Evolutionary conservation across 2,888 invertebrate species (phyloP).

Genomic region (Cryptosula pallasiana): DNA sequence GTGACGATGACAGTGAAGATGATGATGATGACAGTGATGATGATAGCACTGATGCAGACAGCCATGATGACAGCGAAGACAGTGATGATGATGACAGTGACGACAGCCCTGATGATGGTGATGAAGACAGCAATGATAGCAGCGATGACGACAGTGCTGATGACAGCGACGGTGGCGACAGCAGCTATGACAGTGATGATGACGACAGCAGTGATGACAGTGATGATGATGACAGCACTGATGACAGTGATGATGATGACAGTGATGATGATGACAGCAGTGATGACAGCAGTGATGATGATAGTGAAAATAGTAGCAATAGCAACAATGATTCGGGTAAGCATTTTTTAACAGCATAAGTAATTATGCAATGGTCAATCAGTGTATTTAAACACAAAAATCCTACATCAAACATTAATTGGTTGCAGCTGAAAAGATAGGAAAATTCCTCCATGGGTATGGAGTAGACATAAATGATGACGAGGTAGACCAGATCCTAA

Average conservation of each 20-base stretch:
- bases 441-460: constrained; percentile 5
- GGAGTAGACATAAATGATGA: neutral
- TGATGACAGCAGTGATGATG: neutral
- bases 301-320: too few species aligned
- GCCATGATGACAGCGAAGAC: neutral
- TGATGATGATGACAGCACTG: neutral
- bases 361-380: too few species aligned
- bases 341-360: too few species aligned
- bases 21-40: neutral
- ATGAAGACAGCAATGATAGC: neutral
- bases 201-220: neutral
- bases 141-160: neutral
- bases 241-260: neutral
- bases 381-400: too few species aligned
- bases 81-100: neutral
- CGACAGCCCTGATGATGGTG: neutral
- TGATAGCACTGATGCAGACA: neutral
- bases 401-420: too few species aligned
- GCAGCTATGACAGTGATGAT: neutral
- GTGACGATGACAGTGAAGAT: neutral
- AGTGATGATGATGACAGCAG: neutral
- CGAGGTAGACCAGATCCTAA: neutral
- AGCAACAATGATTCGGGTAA: too few species aligned
- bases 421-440: neutral
- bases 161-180: neutral